Base-by-base conservation (phyloP, 2,113 vertebrate genomes). In the Sebastes fasciatus region DNA sequence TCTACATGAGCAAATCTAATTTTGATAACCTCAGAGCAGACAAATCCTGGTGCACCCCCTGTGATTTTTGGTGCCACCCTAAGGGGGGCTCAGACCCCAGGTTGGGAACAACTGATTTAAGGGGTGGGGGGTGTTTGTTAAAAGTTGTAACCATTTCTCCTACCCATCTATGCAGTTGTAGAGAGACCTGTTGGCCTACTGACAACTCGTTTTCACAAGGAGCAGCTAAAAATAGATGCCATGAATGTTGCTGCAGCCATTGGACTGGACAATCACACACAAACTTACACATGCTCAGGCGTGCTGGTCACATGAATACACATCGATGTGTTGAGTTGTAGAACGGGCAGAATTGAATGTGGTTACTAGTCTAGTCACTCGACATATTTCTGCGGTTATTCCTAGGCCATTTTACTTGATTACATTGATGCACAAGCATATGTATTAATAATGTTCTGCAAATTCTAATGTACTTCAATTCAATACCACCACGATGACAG, bases 161-260 rank as follows among this genome's bases (percentile, higher is more conserved):
- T 61, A 55, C 14, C 61, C 57, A 55, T 89, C 51, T 77, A 21
- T 84, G 86, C 75, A 74, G 80, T 70, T 81, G 76, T 82, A 89
- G 83, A 84, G 89, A 86, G 77, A 90, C 77, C 85, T 79, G 77
- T 66, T 82, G 82, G 12, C 77, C 82, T 74, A 78, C 84, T 80
- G 84, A 74, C 77, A 23, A 81, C 86, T 87, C 74, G 60, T 84
- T 87, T 83, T 82, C 86, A 89, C 67, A 26, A 86, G 63, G 40
- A 84, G 68, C 23, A 62, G 71, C 86, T 94, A 92, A 87, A 93
- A 92, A 89, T 94, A 94, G 89, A 83, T 12, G 0, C 21, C 72
- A 68, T 82, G 76, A 88, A 88, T 90, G 88, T 80, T 70, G 74
- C 87, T 88, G 69, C 82, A 75, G 60, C 85, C 80, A 83, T 71